These are phyloP conservation scores for Lasioglossum morio DNA, from an alignment of 2,888 invertebrate species.

Conservation along the genomic window DNA sequence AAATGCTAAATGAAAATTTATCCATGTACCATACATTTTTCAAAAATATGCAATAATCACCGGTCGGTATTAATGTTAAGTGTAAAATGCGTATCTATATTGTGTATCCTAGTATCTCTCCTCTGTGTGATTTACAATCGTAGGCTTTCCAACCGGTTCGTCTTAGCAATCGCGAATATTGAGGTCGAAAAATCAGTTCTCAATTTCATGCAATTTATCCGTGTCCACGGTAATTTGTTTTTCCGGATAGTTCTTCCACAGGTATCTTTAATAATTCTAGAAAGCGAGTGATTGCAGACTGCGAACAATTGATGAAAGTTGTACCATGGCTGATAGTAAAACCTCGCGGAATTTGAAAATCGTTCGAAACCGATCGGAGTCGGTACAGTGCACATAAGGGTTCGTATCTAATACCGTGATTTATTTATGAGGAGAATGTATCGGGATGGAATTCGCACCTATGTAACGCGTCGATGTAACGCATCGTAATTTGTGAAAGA, in stretches of 20 bases:
- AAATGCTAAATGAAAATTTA: no score
- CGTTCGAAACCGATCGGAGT: no score
- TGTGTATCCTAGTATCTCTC: no score
- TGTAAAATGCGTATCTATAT: no score
- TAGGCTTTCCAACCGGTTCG: neutral
- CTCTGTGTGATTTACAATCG: no score
- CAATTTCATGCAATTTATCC: neutral
- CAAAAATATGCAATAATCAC: no score
- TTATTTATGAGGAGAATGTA: neutral
- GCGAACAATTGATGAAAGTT: neutral
- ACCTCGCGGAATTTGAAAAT: neutral
- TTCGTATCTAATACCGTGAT: neutral
- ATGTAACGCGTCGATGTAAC: neutral
- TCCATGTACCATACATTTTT: no score
- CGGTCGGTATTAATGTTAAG: no score
- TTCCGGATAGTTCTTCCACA: neutral
- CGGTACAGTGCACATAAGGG: neutral
- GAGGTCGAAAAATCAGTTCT: neutral
- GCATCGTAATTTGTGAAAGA: neutral
- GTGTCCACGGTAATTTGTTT: neutral
- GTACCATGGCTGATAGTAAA: neutral
- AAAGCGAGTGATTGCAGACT: neutral
- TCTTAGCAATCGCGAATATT: no score
- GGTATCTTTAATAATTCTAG: neutral
- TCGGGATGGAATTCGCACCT: slow-evolving; percentile 1